Conservation (phyloP, 2,113 vertebrate species). For the Ochotona curzoniae region DNA sequence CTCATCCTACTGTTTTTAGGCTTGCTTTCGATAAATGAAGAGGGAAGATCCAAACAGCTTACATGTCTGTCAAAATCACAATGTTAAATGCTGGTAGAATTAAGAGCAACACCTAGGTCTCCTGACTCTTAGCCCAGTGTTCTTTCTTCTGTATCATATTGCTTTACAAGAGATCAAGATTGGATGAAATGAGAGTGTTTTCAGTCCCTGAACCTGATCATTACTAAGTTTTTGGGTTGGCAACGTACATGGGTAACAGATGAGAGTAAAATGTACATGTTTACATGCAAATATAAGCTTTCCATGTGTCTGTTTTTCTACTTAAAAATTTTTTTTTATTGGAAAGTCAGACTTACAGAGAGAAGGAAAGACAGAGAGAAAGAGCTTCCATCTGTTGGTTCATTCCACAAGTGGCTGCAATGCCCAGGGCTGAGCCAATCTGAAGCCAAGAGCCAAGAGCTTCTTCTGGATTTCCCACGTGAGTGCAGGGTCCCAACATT, state of each 20-base stretch:
- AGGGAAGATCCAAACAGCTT: background rate
- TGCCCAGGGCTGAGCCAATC: too few species aligned
- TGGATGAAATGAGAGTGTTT: background rate
- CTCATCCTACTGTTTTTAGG: background rate
- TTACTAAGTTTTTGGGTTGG: background rate
- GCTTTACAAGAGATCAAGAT: too few species aligned
- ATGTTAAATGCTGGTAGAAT: background rate
- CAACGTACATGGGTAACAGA: background rate
- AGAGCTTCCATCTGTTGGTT: too few species aligned
- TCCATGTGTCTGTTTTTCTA: background rate
- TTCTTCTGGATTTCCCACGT: too few species aligned
- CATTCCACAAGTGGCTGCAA: too few species aligned
- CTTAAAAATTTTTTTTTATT: too few species aligned
- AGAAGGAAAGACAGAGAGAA: too few species aligned
- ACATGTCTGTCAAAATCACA: background rate
- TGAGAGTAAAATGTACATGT: background rate
- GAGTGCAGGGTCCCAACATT: too few species aligned
- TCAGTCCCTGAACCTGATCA: background rate
- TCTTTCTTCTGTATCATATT: background rate
- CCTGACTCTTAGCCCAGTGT: background rate
- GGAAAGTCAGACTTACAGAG: too few species aligned
- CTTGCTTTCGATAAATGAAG: background rate
- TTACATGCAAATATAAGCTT: background rate
- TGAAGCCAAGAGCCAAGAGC: too few species aligned
- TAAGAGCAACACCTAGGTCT: background rate